Evolutionary conservation across 2,888 invertebrate genomes (phyloP), one percentile per base, ranked within the genome.

Genomic region (Eupsilia transversa): DNA sequence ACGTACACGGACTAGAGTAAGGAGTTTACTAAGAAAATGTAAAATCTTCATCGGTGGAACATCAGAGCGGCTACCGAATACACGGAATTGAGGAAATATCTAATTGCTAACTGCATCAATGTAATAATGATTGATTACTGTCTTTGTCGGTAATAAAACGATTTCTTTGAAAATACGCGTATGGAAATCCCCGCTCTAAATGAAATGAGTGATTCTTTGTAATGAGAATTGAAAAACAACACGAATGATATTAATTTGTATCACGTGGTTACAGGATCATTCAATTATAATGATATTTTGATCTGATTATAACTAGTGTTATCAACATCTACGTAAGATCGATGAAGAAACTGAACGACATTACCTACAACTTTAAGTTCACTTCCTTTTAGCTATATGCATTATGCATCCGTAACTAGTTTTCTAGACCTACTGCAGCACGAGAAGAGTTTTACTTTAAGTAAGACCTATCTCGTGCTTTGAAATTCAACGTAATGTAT

Each of bases 91-190:
- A 67, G 63, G 70, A 64, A 74, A 68, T 54, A 68, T 27, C 33
- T 68, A 60, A 60, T 52, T 56, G n/a, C 52, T 71, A 71, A 77
- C 64, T 38, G 56, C 41, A 60, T 54, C 20, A 54, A 49, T 64
- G 54, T 78, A 77, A 74, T 71, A n/a, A 78, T 83, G 81, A 81
- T 74, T 79, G 65, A 83, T 78, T 61, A 74, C 61, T 27, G 12
- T 46, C 60, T 38, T 46, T 49, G 57, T 71, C 52, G 23, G 27
- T 59, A n/a, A 54, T 68, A 38, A 54, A 54, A 57, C 5, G 20
- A 75, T 72, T 83, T 73, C 67, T 74, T 63, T 69, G 69, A 75
- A 79, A 82, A 56, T 43, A 56, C 23, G 23, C 38, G 4, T 30
- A 57, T 52, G 30, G 74, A 54, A 63, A 74, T 63, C 9, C 43